Percentiles rank a stretch among this genome's conserved stretches.
phyloP scores from a whole-genome alignment of 2,888 invertebrate species.

The Microplitis deprimator region DNA sequence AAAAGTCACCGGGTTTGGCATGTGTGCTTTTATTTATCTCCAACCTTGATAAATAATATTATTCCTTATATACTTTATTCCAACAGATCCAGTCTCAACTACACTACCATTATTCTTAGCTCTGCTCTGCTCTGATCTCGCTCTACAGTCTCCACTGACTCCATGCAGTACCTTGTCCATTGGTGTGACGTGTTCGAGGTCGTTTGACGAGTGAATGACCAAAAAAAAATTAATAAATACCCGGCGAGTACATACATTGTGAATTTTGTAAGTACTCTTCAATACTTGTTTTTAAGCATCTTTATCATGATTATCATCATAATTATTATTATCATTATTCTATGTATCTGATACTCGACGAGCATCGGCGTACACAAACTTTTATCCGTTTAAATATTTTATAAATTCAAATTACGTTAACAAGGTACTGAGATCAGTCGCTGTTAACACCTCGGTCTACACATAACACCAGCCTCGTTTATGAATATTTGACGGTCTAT shows the following conservation, averaged over 20 bases:
- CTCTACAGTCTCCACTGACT: background rate
- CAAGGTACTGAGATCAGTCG: conserved; percentile 29
- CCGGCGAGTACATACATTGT: background rate
- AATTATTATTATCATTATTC: background rate
- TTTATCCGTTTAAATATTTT: conserved; percentile 31
- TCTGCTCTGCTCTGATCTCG: background rate
- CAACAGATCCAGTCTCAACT: background rate
- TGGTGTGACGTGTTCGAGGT: background rate
- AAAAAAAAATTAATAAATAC: background rate
- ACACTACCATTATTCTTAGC: too few species aligned
- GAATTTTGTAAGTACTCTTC: background rate
- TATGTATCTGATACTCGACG: background rate
- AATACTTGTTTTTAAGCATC: background rate
- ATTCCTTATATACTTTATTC: background rate
- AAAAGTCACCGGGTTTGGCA: background rate
- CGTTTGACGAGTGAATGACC: background rate
- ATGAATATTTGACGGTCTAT: conserved; percentile 52
- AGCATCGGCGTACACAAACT: conserved; percentile 8
- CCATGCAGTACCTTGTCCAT: background rate
- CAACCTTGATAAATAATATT: background rate
- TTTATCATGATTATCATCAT: background rate
- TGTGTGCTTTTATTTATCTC: background rate
- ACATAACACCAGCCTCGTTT: conserved; percentile 23
- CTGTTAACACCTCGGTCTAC: conserved; percentile 34
- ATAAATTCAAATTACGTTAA: conserved; percentile 40